These are phyloP conservation scores for Palaemon carinicauda DNA, from an alignment of 1,140 invertebrate species.

Conservation along the genomic window DNA sequence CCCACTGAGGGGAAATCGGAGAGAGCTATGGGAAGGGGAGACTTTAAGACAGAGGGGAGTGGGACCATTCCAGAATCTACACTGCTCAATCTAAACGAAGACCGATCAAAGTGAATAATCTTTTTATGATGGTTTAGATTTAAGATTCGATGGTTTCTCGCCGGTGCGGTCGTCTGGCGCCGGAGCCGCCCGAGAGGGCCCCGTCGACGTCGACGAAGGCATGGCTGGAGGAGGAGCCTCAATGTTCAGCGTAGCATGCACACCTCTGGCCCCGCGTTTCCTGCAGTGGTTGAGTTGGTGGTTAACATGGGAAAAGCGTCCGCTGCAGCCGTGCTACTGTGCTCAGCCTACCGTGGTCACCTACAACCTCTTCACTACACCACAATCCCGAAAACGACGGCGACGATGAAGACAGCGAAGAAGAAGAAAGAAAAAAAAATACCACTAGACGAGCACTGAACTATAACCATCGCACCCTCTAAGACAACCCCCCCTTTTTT, in stretches of 20 bases:
- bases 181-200: background rate
- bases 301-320: background rate
- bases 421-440: no score
- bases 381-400: background rate
- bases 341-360: slow-evolving; percentile 4
- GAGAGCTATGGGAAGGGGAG: no score
- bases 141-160: no score
- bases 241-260: background rate
- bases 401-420: background rate
- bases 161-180: no score
- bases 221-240: background rate
- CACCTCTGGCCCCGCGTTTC: background rate
- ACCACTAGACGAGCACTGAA: no score
- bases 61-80: no score
- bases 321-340: background rate
- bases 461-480: background rate
- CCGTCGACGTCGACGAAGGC: background rate
- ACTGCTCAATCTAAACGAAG: no score
- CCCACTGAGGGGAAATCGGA: no score
- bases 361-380: background rate
- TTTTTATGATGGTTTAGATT: no score
- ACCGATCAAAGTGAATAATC: no score
- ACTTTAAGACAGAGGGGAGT: no score
- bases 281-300: background rate
- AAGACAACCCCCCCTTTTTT: background rate